Evolutionary conservation across 2,113 vertebrate genomes (phyloP).

Genomic region (Pica pica): DNA sequence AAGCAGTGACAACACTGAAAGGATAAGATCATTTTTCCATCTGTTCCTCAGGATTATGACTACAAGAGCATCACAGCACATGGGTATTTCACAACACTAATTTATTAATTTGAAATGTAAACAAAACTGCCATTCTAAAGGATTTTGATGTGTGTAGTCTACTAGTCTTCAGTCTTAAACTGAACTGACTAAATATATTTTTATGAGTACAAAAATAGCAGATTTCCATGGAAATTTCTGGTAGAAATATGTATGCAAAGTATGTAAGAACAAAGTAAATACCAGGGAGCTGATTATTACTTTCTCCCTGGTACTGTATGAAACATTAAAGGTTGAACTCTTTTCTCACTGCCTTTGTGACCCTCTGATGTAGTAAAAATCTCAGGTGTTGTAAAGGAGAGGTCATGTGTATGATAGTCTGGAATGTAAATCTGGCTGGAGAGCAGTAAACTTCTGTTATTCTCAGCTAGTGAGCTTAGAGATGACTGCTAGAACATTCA

Average conservation of each 20-base stretch:
- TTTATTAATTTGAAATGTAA: neutral
- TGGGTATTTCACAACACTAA: neutral
- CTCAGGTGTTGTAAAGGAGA: neutral
- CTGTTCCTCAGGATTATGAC: neutral
- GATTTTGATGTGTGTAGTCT: neutral
- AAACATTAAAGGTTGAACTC: neutral
- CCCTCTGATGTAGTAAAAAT: neutral
- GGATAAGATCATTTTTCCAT: neutral
- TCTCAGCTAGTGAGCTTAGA: neutral
- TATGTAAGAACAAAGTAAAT: neutral
- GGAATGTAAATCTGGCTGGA: neutral
- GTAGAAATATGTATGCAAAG: neutral
- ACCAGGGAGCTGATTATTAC: neutral
- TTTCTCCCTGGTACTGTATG: neutral
- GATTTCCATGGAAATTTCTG: neutral
- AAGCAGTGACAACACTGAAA: neutral
- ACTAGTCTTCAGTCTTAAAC: neutral
- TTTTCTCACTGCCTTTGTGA: neutral
- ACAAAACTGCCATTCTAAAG: neutral
- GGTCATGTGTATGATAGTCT: fast-evolving
- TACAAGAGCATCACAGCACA: neutral
- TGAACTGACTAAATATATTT: neutral
- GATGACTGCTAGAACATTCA: neutral
- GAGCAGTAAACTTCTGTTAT: neutral
- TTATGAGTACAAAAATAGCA: neutral